Conservation (phyloP, 37 sponge, comb jelly and placozoan genomes). For the Halichondria panicea region DNA sequence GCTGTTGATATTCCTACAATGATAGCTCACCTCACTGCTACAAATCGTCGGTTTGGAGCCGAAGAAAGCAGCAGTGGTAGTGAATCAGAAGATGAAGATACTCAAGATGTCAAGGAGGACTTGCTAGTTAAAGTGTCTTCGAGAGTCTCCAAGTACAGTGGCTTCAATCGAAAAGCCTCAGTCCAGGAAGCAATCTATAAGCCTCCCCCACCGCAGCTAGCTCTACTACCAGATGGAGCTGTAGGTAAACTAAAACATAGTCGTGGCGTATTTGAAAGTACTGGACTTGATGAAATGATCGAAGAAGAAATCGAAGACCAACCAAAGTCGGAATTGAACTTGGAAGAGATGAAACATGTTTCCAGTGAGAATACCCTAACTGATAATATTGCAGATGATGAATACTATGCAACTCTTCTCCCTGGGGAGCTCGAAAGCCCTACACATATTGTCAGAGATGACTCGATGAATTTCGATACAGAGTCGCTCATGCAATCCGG, state of each 20-base stretch:
- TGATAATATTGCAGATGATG: not conserved
- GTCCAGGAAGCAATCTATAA: not conserved
- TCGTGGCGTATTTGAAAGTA: constrained; percentile 12
- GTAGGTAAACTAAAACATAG: constrained; percentile 3
- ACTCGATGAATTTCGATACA: not conserved
- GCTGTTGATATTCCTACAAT: constrained; percentile 50
- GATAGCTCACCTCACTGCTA: constrained; percentile 47
- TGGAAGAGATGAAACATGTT: not conserved
- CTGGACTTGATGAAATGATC: not conserved
- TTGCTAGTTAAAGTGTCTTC: constrained; percentile 2
- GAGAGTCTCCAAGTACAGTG: not conserved
- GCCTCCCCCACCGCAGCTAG: not conserved
- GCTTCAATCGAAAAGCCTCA: not conserved
- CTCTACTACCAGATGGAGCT: not conserved
- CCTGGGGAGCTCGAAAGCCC: too few species aligned
- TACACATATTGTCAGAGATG: too few species aligned
- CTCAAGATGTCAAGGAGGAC: not conserved
- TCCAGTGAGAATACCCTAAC: not conserved
- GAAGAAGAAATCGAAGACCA: not conserved
- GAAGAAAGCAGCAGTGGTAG: constrained; percentile 13
- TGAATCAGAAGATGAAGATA: constrained; percentile 21
- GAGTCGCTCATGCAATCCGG: constrained; percentile 11
- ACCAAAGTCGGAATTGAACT: not conserved
- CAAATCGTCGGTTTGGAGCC: not conserved
- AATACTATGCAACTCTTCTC: not conserved